A percentile compares a stretch with the other conserved stretches of the same genome.
phyloP scores from a whole-genome alignment of 2,113 vertebrate genomes.

The Coptodon bakossiorum region DNA sequence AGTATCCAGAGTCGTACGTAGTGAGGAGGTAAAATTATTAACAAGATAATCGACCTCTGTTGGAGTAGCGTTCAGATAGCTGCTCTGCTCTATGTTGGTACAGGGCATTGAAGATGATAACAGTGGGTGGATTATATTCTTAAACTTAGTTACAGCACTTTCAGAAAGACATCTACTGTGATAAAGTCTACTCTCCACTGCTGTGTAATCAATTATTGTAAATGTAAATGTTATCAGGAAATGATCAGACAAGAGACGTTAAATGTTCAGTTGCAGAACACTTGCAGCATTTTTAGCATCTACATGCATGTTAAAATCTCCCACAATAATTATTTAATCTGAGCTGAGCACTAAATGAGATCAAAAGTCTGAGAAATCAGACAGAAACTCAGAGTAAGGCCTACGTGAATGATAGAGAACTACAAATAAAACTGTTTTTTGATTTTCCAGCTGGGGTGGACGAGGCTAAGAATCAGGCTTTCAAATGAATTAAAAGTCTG shows the following conservation, averaged over 20 bases:
- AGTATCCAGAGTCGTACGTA: rapidly evolving
- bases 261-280: background rate
- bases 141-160: background rate
- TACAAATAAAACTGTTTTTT: background rate
- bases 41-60: background rate
- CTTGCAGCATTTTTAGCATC: background rate
- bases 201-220: background rate
- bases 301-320: background rate
- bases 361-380: background rate
- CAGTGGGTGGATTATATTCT: background rate
- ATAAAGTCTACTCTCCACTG: rapidly evolving
- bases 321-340: background rate
- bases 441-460: background rate
- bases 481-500: background rate
- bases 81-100: background rate
- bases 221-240: background rate
- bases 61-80: rapidly evolving
- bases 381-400: background rate
- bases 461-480: background rate
- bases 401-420: background rate
- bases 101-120: rapidly evolving
- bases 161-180: background rate
- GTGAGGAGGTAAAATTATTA: rapidly evolving
- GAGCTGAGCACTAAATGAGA: background rate
- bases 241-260: background rate